Percentiles rank a stretch among this genome's conserved stretches.
These are phyloP conservation scores for Cacatua alba DNA, from an alignment of 2,113 vertebrate species.

Conservation along the genomic window DNA sequence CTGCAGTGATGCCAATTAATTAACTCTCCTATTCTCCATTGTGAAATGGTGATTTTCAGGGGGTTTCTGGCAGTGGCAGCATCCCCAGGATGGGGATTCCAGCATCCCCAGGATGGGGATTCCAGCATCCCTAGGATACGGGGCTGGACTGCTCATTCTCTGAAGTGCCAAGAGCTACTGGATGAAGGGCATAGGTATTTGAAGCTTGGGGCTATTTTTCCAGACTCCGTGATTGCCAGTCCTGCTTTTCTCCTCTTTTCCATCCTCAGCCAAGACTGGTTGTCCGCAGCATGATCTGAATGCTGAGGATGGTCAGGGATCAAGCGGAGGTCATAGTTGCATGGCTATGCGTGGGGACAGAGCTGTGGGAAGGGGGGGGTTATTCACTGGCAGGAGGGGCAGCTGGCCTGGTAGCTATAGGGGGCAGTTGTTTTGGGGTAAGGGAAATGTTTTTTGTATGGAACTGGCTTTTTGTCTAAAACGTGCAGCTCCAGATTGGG, in stretches of 20 bases:
- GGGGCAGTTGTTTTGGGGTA: background rate
- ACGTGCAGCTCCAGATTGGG: background rate
- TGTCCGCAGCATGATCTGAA: background rate
- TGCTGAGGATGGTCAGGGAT: background rate
- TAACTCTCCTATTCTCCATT: background rate
- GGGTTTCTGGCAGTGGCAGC: background rate
- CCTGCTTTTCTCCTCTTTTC: background rate
- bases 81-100: background rate
- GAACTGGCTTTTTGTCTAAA: background rate
- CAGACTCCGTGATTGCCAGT: background rate
- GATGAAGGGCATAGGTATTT: background rate
- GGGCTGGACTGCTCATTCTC: background rate
- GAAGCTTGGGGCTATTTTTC: background rate
- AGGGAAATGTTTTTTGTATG: background rate
- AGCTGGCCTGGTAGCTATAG: background rate
- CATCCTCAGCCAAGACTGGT: background rate
- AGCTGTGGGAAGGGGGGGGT: background rate
- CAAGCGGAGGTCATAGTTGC: accelerated
- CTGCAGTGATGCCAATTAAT: background rate
- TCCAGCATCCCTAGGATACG: background rate
- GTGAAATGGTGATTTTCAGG: background rate
- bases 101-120: background rate
- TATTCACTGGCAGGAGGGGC: background rate
- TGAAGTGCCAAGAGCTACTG: background rate
- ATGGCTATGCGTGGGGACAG: accelerated